Base-by-base conservation (phyloP, 2,888 invertebrate genomes). In the Drosophila anomelani region DNA sequence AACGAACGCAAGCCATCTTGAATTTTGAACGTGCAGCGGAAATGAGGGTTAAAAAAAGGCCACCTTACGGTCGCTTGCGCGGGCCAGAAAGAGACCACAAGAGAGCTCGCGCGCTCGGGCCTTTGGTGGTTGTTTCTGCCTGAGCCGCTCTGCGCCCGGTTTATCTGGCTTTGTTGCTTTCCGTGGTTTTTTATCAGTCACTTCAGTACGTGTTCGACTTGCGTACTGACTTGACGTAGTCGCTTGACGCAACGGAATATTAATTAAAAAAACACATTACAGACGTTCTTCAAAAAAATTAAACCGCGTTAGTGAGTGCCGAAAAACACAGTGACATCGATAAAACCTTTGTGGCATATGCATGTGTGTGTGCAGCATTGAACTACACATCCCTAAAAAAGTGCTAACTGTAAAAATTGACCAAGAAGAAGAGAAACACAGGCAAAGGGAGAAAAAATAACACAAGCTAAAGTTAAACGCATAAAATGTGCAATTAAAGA, bases 1-100 rank as follows among this genome's bases (percentile, higher is more conserved):
- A 36, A 23, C 38, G 47, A 78, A 82, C 84, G 77, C 79, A 79
- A 79, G 90, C 90, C 90, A 90, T 90, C 90, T 90, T 90, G 89
- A 86, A 89, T 82, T 85, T 79, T 67, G 75, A 78, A 74, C 64
- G 58, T 58, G 46, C 76, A 78, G 73, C 88, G 87, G 85, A 81
- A 86, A 80, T 72, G 81, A 79, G 90, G 90, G 90, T 88, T 83
- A 78, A 81, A 80, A 70, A 54, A 54, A 32, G 44, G 34, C 57
- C 54, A 23, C 9, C 61, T 2, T 53, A 68, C 20, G 39, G 46
- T 5, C 4, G 13, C 4, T 34, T 15, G 51, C 43, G 56, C 64
- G 53, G 6, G 85, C 23, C 55, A 49, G 46, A 86, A 70, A 47
- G 81, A 75, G 85, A 83, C 44, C n/a, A 64, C 79, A 54, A 64